These are phyloP conservation scores for Caenorhabditis becei DNA, from an alignment of 2,888 invertebrate species.

Conservation along the genomic window DNA sequence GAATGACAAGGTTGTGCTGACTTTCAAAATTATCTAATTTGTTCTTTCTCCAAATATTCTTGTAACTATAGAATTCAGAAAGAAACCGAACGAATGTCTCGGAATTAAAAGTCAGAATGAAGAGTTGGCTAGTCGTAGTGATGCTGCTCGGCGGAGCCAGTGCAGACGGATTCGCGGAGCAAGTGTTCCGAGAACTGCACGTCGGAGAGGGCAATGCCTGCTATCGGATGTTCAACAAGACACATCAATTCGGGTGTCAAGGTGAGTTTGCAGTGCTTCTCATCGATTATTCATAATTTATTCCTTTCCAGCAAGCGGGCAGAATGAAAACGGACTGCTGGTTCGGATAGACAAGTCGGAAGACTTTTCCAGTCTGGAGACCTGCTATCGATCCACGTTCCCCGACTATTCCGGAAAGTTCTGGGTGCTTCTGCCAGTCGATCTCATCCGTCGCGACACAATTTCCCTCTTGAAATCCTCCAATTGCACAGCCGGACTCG, in stretches of 20 bases:
- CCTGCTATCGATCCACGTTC: slow-evolving; percentile 53
- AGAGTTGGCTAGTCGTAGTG: slow-evolving; percentile 41
- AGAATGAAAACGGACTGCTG: slow-evolving; percentile 72
- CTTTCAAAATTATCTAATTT: too few species aligned
- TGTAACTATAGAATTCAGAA: not conserved
- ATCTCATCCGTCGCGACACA: slow-evolving; percentile 41
- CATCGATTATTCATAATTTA: not conserved
- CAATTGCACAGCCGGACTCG: slow-evolving; percentile 49
- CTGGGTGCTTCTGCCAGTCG: slow-evolving; percentile 56
- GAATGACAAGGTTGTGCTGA: too few species aligned
- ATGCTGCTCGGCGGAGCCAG: slow-evolving; percentile 4
- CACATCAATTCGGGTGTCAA: slow-evolving; percentile 95
- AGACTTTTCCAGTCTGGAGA: slow-evolving; percentile 52
- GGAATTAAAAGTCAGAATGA: slow-evolving; percentile 8
- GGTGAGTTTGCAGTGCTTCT: slow-evolving; percentile 86
- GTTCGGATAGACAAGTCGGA: slow-evolving; percentile 54
- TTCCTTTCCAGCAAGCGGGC: slow-evolving; percentile 62
- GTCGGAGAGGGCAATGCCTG: slow-evolving; percentile 84
- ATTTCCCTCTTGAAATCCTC: slow-evolving; percentile 35
- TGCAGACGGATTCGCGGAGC: slow-evolving; percentile 49
- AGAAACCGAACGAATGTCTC: slow-evolving; percentile 20
- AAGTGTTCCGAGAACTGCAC: slow-evolving; percentile 39
- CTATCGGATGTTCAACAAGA: slow-evolving; percentile 93
- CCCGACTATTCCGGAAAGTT: slow-evolving; percentile 57
- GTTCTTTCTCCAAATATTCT: not conserved